phyloP scores from a whole-genome alignment of 2,888 invertebrate species.

The Andrena camellia region DNA sequence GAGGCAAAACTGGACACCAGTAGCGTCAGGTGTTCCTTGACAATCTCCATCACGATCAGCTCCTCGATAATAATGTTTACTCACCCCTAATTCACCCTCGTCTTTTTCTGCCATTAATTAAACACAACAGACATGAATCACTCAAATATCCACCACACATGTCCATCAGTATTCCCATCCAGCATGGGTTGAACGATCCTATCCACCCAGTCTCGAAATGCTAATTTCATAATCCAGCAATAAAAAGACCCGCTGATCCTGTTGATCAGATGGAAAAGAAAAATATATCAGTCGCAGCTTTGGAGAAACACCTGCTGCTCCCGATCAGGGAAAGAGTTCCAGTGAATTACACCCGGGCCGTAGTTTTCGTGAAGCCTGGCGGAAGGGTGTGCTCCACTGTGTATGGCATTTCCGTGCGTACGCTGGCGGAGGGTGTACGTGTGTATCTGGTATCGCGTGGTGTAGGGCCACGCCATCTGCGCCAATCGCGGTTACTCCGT shows the following conservation, averaged over 20 bases:
- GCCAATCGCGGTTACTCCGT: conserved; percentile 79
- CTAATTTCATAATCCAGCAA: conserved; percentile 46
- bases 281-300: conserved; percentile 24
- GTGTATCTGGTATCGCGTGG: conserved; percentile 39
- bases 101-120: background rate
- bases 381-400: conserved; percentile 27
- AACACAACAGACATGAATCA: conserved; percentile 35
- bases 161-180: conserved; percentile 10
- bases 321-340: conserved; percentile 64
- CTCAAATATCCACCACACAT: conserved; percentile 17
- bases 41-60: background rate
- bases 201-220: conserved; percentile 35
- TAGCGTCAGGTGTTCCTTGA: background rate
- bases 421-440: background rate
- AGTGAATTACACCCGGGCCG: conserved; percentile 61
- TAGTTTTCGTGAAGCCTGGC: conserved; percentile 59
- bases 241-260: conserved; percentile 36
- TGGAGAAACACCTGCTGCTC: conserved; percentile 66
- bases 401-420: conserved; percentile 11
- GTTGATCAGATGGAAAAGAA: conserved; percentile 25
- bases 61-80: background rate
- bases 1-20: background rate
- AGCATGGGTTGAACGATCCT: background rate
- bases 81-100: background rate
- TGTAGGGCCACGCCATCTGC: conserved; percentile 78